Conservation (phyloP, 2,113 vertebrate species). For the Nymphicus hollandicus region DNA sequence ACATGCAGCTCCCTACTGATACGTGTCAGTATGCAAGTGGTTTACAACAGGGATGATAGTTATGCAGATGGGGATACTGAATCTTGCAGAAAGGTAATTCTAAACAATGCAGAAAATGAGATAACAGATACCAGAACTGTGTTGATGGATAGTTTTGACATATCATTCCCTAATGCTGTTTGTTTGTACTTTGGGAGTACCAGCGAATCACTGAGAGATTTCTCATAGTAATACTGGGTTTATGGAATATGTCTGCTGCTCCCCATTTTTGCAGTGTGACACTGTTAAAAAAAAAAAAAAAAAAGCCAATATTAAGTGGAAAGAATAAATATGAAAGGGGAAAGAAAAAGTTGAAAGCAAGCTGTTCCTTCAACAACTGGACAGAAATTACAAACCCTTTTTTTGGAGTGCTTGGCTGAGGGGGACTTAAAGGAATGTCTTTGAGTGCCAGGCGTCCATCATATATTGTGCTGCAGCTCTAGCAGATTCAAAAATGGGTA, state of each 20-base stretch:
- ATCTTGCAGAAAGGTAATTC: background rate
- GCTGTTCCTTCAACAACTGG: background rate
- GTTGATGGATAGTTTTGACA: background rate
- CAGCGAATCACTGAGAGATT: background rate
- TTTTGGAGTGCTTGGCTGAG: background rate
- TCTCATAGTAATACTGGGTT: background rate
- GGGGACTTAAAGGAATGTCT: background rate
- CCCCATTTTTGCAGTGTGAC: background rate
- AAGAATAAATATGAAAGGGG: background rate
- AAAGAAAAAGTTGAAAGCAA: background rate
- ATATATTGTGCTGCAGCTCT: background rate
- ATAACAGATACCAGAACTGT: background rate
- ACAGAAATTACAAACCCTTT: background rate
- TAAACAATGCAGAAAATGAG: background rate
- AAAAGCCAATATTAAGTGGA: background rate
- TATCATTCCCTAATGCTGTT: background rate
- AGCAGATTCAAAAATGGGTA: background rate
- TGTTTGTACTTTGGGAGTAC: background rate
- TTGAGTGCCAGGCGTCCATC: background rate
- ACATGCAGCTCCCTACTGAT: background rate
- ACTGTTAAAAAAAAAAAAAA: background rate
- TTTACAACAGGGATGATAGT: background rate
- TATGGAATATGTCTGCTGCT: background rate
- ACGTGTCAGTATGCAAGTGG: fast-evolving
- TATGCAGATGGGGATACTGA: background rate